Percentiles rank a stretch among this genome's conserved stretches.
Evolutionary conservation across 2,797 vertebrate species (phyloP).

Genomic region (Poecilia wingei): DNA sequence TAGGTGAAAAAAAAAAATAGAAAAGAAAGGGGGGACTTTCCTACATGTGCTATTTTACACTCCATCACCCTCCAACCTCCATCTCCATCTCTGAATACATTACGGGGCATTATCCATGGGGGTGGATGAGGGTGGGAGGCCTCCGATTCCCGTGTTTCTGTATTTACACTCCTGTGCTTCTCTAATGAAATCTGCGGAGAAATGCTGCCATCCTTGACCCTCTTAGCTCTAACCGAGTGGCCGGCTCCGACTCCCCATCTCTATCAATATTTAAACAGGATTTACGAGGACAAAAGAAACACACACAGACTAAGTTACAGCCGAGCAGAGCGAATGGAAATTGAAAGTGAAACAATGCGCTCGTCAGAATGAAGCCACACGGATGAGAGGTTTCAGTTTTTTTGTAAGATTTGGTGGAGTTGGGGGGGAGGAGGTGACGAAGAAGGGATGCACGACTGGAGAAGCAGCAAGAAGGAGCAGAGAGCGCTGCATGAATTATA

Average conservation of each 20-base stretch:
- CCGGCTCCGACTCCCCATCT: constrained; percentile 58
- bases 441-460: constrained; percentile 39
- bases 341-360: constrained; percentile 67
- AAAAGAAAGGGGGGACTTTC: constrained; percentile 51
- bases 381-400: constrained; percentile 51
- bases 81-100: constrained; percentile 73
- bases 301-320: constrained; percentile 66
- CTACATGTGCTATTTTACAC: constrained; percentile 80
- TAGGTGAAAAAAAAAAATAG: constrained; percentile 15
- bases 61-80: constrained; percentile 74
- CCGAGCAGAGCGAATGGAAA: constrained; percentile 56
- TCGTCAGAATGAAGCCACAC: constrained; percentile 39
- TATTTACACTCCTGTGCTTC: constrained; percentile 66
- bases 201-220: constrained; percentile 71
- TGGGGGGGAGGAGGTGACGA: constrained; percentile 11
- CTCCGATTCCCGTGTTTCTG: constrained; percentile 50
- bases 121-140: constrained; percentile 56
- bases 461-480: constrained; percentile 48
- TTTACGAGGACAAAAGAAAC: constrained; percentile 64
- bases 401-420: constrained; percentile 46
- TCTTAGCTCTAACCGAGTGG: constrained; percentile 67
- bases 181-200: constrained; percentile 66
- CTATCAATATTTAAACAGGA: constrained; percentile 83
- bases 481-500: constrained; percentile 71
- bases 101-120: constrained; percentile 66